Base-by-base conservation (phyloP, 2,797 vertebrate species). In the Takifugu rubripes region DNA sequence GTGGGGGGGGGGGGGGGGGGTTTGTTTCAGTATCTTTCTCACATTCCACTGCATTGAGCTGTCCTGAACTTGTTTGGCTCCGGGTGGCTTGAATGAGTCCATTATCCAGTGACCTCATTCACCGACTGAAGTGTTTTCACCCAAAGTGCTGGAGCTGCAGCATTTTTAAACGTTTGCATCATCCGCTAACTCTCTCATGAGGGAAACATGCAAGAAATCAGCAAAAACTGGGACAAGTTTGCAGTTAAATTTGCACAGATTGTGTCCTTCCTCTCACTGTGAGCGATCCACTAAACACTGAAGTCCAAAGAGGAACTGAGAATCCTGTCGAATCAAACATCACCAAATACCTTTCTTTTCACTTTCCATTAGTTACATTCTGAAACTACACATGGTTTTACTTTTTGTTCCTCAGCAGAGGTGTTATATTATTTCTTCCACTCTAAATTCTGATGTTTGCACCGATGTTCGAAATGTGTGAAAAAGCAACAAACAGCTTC, bases 51-150 rank as follows among this genome's bases (percentile, higher is more conserved):
- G 49, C 56, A 52, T 1, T 56, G 65, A 72, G 66, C 48, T 54
- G 45, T 12, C 6, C 61, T 27, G 15, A 36, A 56, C 24, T 50
- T 44, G 50, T 68, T 54, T 55, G 14, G 52, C 54, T 69, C 59
- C 27, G 5, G 42, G 29, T 55, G 44, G 27, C 40, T 50, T 55
- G 48, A 68, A 49, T 46, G 44, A 60, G 44, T 59, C 57, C 25
- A 56, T 55, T 71, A 59, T 72, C 26, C 67, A 25, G 53, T 78
- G 65, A 77, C 58, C 59, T 82, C 74, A 72, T 62, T 68, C 59
- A 46, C 62, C 56, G 49, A 57, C 67, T 68, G 49, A 61, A 55
- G 58, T 50, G 56, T 54, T 67, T 68, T 78, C 43, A 61, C 14
- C 40, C 25, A 40, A 50, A 68, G 3, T 49, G 10, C 52, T 59